Evolutionary conservation across 2,797 vertebrate genomes (phyloP), one percentile per base, ranked within the genome.

Genomic region (Sebastiscus albofasciatus): DNA sequence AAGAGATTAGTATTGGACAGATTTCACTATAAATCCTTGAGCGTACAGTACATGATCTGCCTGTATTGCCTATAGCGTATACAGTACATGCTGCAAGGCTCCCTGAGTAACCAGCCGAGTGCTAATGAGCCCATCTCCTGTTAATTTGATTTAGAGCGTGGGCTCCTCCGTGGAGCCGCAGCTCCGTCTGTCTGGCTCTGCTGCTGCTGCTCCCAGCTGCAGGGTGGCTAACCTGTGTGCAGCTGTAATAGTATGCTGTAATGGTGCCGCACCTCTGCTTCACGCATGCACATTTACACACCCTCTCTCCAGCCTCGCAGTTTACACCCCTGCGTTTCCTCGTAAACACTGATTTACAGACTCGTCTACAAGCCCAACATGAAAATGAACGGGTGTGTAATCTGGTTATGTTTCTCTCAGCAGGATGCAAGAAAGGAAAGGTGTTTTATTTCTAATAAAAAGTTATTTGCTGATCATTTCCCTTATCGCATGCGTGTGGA

Each of bases 111-210:
- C 87, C 77, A 82, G 84, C 76, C 56, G 26, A 83, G 85, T 73
- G 76, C 90, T 93, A 94, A 94, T 92, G 87, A 94, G 87, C 80
- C 83, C 75, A 85, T 89, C 84, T 90, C 81, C 72, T 61, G 77
- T 86, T 92, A 86, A 93, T 93, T 91, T 79, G 75, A 92, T 93
- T 92, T 83, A 61, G 58, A 89, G 81, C 64, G 34, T 65, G 69
- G 77, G 88, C 76, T 83, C 77, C 26, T 87, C 78, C 65, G 5
- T 62, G 78, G 77, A 87, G 83, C 75, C 65, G 13, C 70, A 13
- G 68, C 72, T 77, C 75, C 1, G 67, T 76, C 74, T 77, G 81
- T 80, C 74, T 46, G 67, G 56, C 64, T 75, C 20, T 65, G 42
- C 60, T 24, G 39, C 33, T 13, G 39, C 60, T 14, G 59, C 81